These are phyloP conservation scores for Endomychus coccineus DNA, from an alignment of 2,888 invertebrate species.

Conservation along the genomic window DNA sequence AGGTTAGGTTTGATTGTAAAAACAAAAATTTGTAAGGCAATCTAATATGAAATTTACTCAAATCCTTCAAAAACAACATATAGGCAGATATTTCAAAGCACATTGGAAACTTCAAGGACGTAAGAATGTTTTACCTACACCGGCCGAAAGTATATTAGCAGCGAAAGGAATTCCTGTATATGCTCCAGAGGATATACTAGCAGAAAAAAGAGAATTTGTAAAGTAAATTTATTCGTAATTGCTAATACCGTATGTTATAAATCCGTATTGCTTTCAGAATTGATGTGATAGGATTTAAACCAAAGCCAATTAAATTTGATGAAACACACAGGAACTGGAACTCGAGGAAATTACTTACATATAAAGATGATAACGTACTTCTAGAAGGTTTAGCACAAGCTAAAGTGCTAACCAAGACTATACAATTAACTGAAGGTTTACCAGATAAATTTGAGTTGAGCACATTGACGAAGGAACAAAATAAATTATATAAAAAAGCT, in stretches of 20 bases:
- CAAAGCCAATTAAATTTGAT: constrained; percentile 44
- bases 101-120: constrained; percentile 66
- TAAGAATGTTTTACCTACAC: constrained; percentile 50
- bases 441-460: constrained; percentile 51
- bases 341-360: constrained; percentile 51
- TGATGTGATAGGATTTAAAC: constrained; percentile 44
- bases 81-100: constrained; percentile 63
- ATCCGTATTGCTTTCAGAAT: too few species aligned
- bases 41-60: constrained; percentile 67
- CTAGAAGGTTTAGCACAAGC: constrained; percentile 71
- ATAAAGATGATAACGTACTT: constrained; percentile 56
- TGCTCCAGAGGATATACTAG: constrained; percentile 55
- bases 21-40: too few species aligned
- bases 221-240: constrained; percentile 22
- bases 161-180: constrained; percentile 53
- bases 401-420: constrained; percentile 71
- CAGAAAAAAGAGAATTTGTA: constrained; percentile 38
- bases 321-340: constrained; percentile 61
- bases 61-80: constrained; percentile 58
- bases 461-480: constrained; percentile 48
- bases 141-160: constrained; percentile 49
- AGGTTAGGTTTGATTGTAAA: too few species aligned
- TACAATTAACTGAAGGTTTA: constrained; percentile 54
- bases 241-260: neutral
- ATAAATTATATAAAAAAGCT: constrained; percentile 55